Evolutionary conservation across 2,888 invertebrate genomes (phyloP), one percentile per base, ranked within the genome.

Genomic region (Acronicta leporina): DNA sequence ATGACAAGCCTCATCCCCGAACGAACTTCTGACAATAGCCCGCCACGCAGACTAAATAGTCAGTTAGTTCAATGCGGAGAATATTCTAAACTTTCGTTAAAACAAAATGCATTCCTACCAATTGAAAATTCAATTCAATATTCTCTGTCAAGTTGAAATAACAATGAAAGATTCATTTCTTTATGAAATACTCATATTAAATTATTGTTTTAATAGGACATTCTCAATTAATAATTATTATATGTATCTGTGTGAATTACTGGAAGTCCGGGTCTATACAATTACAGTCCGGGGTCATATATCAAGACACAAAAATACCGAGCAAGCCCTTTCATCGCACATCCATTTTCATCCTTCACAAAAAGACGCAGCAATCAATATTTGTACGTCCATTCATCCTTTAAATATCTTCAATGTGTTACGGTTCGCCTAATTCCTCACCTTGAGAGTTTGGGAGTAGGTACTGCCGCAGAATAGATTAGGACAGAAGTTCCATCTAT

Each of bases 361-460:
- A 27, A 50, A 20, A 49, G 7, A 38, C 30, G 16, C 9, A 30
- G 38, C 5, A 33, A 45, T 47, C 27, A 33, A 57, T 57, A 44
- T 57, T 54, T 45, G 10, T 15, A 20, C 54, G 43, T 16, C 20
- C 56, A 38, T 53, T 49, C 33, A 35, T 50, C 50, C 46, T 46
- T 54, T 46, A 43, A 59, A 69, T 54, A 54, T 35, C 52, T 50
- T 42, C 41, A 47, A 50, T 47, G 51, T 49, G 27, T 61, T 55
- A 60, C 27, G 49, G 25, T 56, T 38, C 48, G 41, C 44, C 51
- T 57, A 57, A 64, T 60, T 62, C 63, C 50, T 68, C 25, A 64
- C 57, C 58, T 60, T 65, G 63, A 56, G 60, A 59, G 48, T 38
- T 13, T 42, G 46, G 7, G 38, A 38, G 5, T 38, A 47, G 55